Percentiles rank a stretch among this genome's conserved stretches.
Evolutionary conservation across 2,888 invertebrate species (phyloP).

Genomic region (Hetaerina titia): DNA sequence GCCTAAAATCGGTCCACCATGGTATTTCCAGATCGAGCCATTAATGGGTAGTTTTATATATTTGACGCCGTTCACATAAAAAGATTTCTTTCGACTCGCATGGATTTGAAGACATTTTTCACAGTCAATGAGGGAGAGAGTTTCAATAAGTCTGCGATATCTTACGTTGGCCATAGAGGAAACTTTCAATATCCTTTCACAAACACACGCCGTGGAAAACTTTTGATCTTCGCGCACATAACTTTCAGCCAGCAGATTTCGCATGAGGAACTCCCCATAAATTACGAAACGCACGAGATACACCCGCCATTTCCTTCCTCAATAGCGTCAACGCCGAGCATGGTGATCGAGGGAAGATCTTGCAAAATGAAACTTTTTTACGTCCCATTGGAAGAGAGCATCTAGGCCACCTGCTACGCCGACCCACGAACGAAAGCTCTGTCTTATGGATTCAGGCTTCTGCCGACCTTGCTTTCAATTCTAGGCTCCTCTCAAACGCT

Average conservation of each 20-base stretch:
- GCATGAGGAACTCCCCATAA: not conserved
- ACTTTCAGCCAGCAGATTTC: not conserved
- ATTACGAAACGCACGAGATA: slow-evolving; percentile 42
- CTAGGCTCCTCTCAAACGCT: not conserved
- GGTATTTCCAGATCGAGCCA: too few relatives aligned
- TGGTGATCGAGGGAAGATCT: not conserved
- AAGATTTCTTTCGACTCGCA: too few relatives aligned
- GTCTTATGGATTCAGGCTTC: slow-evolving; percentile 31
- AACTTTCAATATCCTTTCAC: not conserved
- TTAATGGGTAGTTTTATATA: too few relatives aligned
- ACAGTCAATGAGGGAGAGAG: not conserved
- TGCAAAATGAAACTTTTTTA: slow-evolving; percentile 39
- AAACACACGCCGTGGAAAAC: not conserved
- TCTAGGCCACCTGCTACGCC: slow-evolving; percentile 46
- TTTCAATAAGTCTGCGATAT: not conserved
- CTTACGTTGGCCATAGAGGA: not conserved
- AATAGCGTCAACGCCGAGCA: not conserved
- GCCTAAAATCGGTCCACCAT: too few relatives aligned
- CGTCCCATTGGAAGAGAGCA: slow-evolving; percentile 15
- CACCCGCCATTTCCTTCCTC: not conserved
- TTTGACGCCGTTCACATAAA: too few relatives aligned
- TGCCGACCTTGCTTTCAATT: slow-evolving; percentile 56
- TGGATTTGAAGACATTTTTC: not conserved
- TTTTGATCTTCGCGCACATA: not conserved
- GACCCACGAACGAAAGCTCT: slow-evolving; percentile 1